phyloP scores from a whole-genome alignment of 2,113 vertebrate genomes.

The Lichenostomus cassidix region DNA sequence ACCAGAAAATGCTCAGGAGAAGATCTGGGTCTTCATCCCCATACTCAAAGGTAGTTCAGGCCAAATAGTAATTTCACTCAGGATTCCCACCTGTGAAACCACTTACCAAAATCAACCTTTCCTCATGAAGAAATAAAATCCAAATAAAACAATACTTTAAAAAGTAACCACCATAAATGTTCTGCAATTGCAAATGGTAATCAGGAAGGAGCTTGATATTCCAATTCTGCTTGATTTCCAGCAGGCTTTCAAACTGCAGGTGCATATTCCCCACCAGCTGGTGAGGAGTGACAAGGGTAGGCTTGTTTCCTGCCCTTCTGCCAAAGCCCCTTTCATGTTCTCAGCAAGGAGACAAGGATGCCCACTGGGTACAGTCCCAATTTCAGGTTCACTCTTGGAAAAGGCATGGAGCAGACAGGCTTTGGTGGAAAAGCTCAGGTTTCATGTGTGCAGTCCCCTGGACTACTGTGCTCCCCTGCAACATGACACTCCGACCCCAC shows the following conservation, averaged over 20 bases:
- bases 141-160: neutral
- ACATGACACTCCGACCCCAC: neutral
- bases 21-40: neutral
- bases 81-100: neutral
- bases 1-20: neutral
- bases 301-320: neutral
- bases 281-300: neutral
- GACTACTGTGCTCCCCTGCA: neutral
- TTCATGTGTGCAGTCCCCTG: accelerated
- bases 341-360: neutral
- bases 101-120: neutral
- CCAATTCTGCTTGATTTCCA: neutral
- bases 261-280: neutral
- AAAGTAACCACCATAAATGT: neutral
- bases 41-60: neutral
- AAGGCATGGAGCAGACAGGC: neutral
- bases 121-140: neutral
- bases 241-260: neutral
- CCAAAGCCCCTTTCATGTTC: neutral
- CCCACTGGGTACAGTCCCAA: accelerated
- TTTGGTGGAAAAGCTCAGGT: neutral
- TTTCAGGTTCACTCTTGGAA: neutral
- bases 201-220: neutral
- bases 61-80: neutral
- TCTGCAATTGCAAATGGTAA: neutral